Evolutionary conservation across 1,140 invertebrate species (phyloP), one percentile per base, ranked within the genome.

Genomic region (Sogatella furcifera): DNA sequence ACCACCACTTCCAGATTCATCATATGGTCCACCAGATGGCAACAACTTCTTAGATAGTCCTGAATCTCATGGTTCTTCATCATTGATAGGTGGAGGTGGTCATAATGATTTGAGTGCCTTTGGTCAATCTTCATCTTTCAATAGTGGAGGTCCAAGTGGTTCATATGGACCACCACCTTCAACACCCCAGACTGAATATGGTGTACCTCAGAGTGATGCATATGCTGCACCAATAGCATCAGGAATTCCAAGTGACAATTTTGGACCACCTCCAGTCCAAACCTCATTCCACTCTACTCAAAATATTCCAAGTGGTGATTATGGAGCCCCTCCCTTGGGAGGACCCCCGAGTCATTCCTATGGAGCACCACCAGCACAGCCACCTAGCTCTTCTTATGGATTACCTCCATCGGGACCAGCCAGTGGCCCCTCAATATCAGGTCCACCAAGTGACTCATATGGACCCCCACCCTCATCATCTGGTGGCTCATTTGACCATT

Each of bases 1-100:
- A 54, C 64, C 62, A 66, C 42, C 68, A 64, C 55, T 73, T 14
- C 74, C 73, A 19, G 74, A 70, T 55, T 72, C 73, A 62, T 76
- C 76, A 5, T 76, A 76, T 55, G 65, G 62, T 15, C 13, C 41
- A 19, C 53, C 60, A 44, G 24, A 53, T 24, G 60, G 58, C 1
- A 14, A 22, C 34, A 38, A 38, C 9, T 5, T 38, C 34, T 13
- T 38, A 31, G 34, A 13, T 38, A 10, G 34, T 38, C 34, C 5
- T 38, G 11, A 38, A 10, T 38, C 34, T 38, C 34, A 38, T 38
- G 34, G 34, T 13, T 38, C 34, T 13, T 11, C 34, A 3, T 38
- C 34, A 38, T 38, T 38, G 34, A 38, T 3, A 13, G 28, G 22
- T 2, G 28, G 54, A 31, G 28, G 15, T 31, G 22, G 31, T 38